A percentile compares a stretch with the other conserved stretches of the same genome.
phyloP scores from a whole-genome alignment of 2,797 vertebrate genomes.

The Erethizon dorsatum region DNA sequence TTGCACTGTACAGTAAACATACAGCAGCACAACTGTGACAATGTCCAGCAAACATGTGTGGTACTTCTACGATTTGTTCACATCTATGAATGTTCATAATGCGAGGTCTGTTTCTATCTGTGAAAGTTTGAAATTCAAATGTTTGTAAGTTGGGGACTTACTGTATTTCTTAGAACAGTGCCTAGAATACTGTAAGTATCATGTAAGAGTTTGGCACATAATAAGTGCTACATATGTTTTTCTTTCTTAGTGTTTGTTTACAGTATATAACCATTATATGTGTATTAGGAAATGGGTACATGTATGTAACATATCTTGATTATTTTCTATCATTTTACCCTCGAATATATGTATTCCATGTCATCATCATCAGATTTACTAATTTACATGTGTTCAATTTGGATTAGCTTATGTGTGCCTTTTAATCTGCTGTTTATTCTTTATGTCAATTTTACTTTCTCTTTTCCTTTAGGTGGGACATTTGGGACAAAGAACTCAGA shows the following conservation, averaged over 20 bases:
- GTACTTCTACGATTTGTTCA: background rate
- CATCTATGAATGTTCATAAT: background rate
- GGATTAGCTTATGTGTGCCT: conserved; percentile 32
- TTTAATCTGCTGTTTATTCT: conserved; percentile 57
- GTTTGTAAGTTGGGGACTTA: background rate
- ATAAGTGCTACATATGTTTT: conserved; percentile 18
- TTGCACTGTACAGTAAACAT: background rate
- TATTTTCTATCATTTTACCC: background rate
- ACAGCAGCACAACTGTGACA: background rate
- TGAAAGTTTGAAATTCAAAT: background rate
- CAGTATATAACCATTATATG: background rate
- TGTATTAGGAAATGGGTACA: background rate
- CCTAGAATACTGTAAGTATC: conserved; percentile 25
- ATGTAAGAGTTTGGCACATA: conserved; percentile 36
- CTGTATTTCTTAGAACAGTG: conserved; percentile 53
- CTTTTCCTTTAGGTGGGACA: conserved; percentile 70
- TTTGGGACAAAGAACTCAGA: conserved; percentile 73
- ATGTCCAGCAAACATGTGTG: background rate
- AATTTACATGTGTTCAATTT: conserved; percentile 58
- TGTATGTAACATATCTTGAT: background rate
- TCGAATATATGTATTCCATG: conserved; percentile 1
- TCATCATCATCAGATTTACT: conserved; percentile 17
- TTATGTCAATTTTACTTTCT: conserved; percentile 68
- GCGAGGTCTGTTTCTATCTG: background rate
- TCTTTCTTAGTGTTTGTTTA: background rate